phyloP scores from a whole-genome alignment of 2,113 vertebrate species.

The human region GRCh38 chr3:50843001-50843500 shows the following conservation, averaged over 20 bases:
- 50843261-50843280: not conserved
- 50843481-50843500: not conserved
- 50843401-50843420: not conserved
- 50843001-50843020: not conserved
- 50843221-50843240: not conserved
- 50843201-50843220: not conserved
- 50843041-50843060: not conserved
- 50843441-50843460: not conserved
- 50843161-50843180: not conserved
- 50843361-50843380: not conserved
- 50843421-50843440: not conserved
- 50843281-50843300: not conserved
- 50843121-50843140: not conserved
- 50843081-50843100: not conserved
- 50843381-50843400: not conserved
- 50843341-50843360: not conserved
- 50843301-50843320: not conserved
- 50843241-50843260: not conserved
- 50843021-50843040: not conserved
- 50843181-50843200: not conserved
- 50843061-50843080: not conserved
- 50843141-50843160: not conserved
- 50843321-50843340: not conserved
- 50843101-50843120: not conserved
- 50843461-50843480: constrained; percentile 9